Percentiles rank a stretch among this genome's conserved stretches.
These are phyloP conservation scores for Oligia latruncula DNA, from an alignment of 2,888 invertebrate genomes.

Conservation along the genomic window DNA sequence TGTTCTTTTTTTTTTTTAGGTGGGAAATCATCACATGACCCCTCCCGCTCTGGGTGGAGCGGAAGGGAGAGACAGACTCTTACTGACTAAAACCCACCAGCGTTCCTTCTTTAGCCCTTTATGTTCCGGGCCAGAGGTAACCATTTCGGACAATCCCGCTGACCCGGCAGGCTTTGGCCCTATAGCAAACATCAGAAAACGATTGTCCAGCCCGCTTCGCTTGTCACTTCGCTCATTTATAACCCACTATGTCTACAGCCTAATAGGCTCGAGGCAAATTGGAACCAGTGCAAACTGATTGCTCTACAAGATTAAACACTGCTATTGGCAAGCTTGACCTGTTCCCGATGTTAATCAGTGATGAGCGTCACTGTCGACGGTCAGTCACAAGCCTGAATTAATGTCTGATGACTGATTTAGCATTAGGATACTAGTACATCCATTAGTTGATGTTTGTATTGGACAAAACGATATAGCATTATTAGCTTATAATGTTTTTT, in stretches of 20 bases:
- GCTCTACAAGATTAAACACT: conserved; percentile 29
- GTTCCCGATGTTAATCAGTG: conserved; percentile 11
- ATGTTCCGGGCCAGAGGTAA: too few relatives aligned
- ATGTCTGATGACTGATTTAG: conserved; percentile 4
- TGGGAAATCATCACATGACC: too few relatives aligned
- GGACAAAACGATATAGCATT: not conserved
- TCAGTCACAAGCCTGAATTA: not conserved
- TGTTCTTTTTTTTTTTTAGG: too few relatives aligned
- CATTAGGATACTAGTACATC: not conserved
- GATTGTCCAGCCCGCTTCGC: not conserved
- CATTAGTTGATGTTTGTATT: not conserved
- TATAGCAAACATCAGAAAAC: not conserved
- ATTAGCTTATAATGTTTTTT: too few relatives aligned
- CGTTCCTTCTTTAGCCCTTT: too few relatives aligned
- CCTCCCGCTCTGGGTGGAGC: too few relatives aligned
- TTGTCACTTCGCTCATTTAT: not conserved
- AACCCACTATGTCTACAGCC: not conserved
- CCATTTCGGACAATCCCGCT: too few relatives aligned
- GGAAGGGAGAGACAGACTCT: too few relatives aligned
- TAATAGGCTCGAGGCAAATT: conserved; percentile 18
- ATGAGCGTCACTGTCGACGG: not conserved
- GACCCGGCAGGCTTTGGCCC: too few relatives aligned
- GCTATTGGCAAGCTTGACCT: conserved; percentile 31
- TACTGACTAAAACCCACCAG: too few relatives aligned
- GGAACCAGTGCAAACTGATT: conserved; percentile 20